Evolutionary conservation across 2,797 vertebrate genomes (phyloP), one percentile per base, ranked within the genome.

Genomic region (Aldrovandia affinis): DNA sequence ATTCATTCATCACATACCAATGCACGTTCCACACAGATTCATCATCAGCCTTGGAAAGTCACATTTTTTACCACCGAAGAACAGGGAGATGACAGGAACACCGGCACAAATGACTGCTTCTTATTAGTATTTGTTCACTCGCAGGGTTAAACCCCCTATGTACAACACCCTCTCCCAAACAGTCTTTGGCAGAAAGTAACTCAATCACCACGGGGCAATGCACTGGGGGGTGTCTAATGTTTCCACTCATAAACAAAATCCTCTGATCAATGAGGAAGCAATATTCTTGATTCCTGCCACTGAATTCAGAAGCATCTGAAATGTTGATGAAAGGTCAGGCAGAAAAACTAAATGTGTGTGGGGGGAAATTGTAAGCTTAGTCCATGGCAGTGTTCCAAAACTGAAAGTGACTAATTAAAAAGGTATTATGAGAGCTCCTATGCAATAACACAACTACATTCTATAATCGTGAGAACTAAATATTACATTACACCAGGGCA

Each of bases 141-240:
- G 25, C 73, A 77, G 42, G 73, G 73, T 77, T 25, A 9, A 14
- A 47, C 25, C 42, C 22, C 22, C 36, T 47, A 77, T n/a, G 22
- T 44, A 77, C 73, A 77, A 44, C 52, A 50, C 52, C 68, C 78
- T 36, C 59, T 61, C 36, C 42, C 44, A 84, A 55, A 81, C 85
- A 86, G 70, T 91, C 90, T 92, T 93, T 92, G 91, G 91, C 84
- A 91, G 85, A 59, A 88, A 87, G 55, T 83, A 86, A 89, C 78
- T 84, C 54, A 59, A 86, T 82, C 85, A 84, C 83, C 81, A 70
- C 20, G 30, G 47, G 36, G 36, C 70, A 55, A 28, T 52, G 68
- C 33, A 52, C 65, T 73, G 25, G 52, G 33, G 78, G 28, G 28
- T 12, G 39, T 44, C 42, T 14, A 57, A 57, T 77, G 73, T 2